These are phyloP conservation scores for Exephanes ischioxanthus DNA, from an alignment of 2,888 invertebrate genomes.

Conservation along the genomic window DNA sequence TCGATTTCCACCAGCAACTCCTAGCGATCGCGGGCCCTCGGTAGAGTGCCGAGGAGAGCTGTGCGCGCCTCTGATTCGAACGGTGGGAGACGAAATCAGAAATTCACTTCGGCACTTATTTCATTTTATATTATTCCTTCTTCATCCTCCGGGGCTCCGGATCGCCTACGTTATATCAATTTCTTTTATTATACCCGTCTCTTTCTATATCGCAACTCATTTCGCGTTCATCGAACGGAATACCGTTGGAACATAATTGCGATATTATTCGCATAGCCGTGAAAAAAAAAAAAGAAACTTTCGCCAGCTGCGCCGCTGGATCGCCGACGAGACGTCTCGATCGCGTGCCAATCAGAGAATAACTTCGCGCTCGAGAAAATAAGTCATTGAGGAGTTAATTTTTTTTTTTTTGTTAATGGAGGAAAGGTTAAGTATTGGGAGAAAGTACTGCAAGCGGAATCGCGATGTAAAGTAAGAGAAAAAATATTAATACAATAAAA, in stretches of 20 bases:
- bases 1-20: constrained; percentile 79
- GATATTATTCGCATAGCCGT: constrained; percentile 60
- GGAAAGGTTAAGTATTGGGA: too few relatives aligned
- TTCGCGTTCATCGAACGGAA: constrained; percentile 57
- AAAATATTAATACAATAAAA: not conserved
- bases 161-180: constrained; percentile 36
- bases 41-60: constrained; percentile 34
- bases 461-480: too few relatives aligned
- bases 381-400: not conserved
- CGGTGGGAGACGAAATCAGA: constrained; percentile 64
- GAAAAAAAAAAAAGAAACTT: constrained; percentile 47
- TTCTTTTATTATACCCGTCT: constrained; percentile 19
- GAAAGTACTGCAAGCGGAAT: not conserved
- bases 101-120: constrained; percentile 66
- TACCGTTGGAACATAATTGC: constrained; percentile 53
- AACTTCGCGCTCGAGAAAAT: constrained; percentile 21
- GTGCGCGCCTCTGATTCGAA: constrained; percentile 20
- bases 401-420: not conserved
- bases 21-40: constrained; percentile 51
- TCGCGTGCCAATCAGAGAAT: constrained; percentile 2
- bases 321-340: not conserved
- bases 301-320: constrained; percentile 15
- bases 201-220: constrained; percentile 41
- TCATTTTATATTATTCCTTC: constrained; percentile 65
- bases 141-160: constrained; percentile 31